Base-by-base conservation (phyloP, 2,797 vertebrate species). In the Ptychobarbus kaznakovi region DNA sequence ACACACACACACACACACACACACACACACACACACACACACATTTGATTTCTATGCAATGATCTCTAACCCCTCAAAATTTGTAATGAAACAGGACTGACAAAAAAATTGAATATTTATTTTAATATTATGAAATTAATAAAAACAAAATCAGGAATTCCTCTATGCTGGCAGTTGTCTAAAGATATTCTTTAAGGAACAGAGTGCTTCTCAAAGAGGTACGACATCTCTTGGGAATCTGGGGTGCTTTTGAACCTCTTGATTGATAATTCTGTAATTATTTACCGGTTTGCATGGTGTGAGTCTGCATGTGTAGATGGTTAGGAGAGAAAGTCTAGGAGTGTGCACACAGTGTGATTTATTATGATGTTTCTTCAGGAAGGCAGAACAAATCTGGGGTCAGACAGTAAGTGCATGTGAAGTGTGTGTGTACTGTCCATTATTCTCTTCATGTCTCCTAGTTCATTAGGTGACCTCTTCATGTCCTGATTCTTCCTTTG, bases 381-480 rank as follows among this genome's bases (percentile, higher is more conserved):
- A 79, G 38, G 42, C 61, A 76, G 72, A 76, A 75, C 63, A 63
- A 68, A 68, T 86, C 63, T 72, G 72, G 28, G 80, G 80, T 65
- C 70, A 74, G 72, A 73, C 46, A 81, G 56, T 75, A 63, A 83
- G 49, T 81, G 65, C 20, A 22, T 76, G 25, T 70, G 40, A 49
- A 75, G 68, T 9, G 79, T 38, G 69, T 46, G 20, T 72, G n/a
- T 32, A 65, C 49, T 72, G 51, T 32, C 53, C 66, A 25, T 77
- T 51, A 58, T 72, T 72, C 42, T 81, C 38, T 65, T 78, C 69
- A 73, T 46, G 69, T 82, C 81, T 75, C 70, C 28, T 51, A 49
- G 56, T 65, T 75, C 81, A 75, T 83, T 32, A 65, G 56, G 56
- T 75, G 70, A 83, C 81, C 81, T 65, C 20, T 83, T 83, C 28